A percentile compares a stretch with the other conserved stretches of the same genome.
phyloP scores from a whole-genome alignment of 2,888 invertebrate genomes.

The Drosophila kuntzei region DNA sequence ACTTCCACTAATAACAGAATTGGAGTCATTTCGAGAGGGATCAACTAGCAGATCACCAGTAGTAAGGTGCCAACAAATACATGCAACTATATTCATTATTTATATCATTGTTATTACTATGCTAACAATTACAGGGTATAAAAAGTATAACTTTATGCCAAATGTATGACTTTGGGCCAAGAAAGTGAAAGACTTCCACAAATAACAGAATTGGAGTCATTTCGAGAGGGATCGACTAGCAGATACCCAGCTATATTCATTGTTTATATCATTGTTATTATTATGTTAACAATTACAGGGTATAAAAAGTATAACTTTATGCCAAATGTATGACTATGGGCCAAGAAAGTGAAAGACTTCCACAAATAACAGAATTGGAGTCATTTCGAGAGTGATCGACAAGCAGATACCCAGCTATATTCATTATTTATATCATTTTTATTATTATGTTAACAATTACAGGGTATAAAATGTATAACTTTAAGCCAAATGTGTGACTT shows the following conservation, averaged over 20 bases:
- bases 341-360: not conserved
- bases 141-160: not conserved
- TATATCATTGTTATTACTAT: too few species aligned
- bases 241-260: slow-evolving; percentile 5
- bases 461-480: too few species aligned
- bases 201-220: not conserved
- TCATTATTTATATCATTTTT: not conserved
- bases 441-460: too few species aligned
- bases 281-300: too few species aligned
- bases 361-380: not conserved
- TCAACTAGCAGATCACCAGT: not conserved
- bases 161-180: not conserved
- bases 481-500: too few species aligned
- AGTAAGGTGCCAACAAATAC: too few species aligned
- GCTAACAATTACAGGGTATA: slow-evolving; percentile 5
- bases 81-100: too few species aligned
- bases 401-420: slow-evolving; percentile 3
- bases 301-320: too few species aligned
- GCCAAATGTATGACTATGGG: not conserved
- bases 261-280: too few species aligned
- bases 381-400: not conserved
- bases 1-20: too few species aligned
- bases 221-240: not conserved
- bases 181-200: not conserved
- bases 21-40: not conserved